Base-by-base conservation (phyloP, 2,797 vertebrate species). In the Poecile montanus region DNA sequence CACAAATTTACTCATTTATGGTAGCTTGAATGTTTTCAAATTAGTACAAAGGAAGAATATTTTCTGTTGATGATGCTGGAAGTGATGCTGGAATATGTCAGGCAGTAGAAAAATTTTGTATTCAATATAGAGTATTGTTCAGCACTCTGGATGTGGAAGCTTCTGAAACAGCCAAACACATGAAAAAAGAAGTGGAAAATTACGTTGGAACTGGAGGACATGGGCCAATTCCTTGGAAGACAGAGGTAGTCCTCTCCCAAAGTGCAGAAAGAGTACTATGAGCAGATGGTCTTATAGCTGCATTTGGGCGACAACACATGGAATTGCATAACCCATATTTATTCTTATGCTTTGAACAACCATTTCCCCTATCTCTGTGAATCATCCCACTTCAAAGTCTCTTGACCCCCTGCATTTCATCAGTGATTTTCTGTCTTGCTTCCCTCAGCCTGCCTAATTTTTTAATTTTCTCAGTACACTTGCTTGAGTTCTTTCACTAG, bases 261-360 rank as follows among this genome's bases (percentile, higher is more conserved):
- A 88, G 26, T 44, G n/a, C 67, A 85, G 42, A 34, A 62, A 67
- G 13, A 75, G 10, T 72, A 71, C 50, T 77, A 32, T 13, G n/a
- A 94, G 25, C 78, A 92, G 89, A 92, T 85, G 78, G 57, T 80
- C n/a, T 34, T 84, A 12, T 34, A 72, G 53, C n/a, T 91, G 42
- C 61, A 80, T 78, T 75, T 84, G 62, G 44, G 72, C 72, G 80
- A 91, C 77, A 87, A 77, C 92, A 48, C n/a, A 18, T 7, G 16
- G 61, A 58, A 13, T 57, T 95, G 72, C 61, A 77, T 61, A 91
- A 75, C 29, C 21, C 19, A 30, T 36, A 42, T 76, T 70, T 74
- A 85, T 91, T 77, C 57, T 94, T 75, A 22, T 44, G 12, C 34
- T 92, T 89, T 92, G 75, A 88, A 66, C n/a, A 70, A 66, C 17